Evolutionary conservation across 1,140 invertebrate species (phyloP).

Genomic region (Aricia agestis): DNA sequence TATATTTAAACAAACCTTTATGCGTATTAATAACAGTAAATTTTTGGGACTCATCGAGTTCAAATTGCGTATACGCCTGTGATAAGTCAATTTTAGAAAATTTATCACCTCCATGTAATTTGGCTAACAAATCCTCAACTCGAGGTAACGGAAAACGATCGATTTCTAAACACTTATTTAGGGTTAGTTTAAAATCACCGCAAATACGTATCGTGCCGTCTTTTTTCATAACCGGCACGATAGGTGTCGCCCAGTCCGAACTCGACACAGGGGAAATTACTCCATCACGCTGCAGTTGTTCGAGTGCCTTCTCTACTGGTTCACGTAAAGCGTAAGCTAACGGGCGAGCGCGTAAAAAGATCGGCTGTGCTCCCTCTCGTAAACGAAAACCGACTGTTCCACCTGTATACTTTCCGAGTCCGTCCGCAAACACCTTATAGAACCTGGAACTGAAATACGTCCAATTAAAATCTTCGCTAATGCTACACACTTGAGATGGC

Average conservation of each 20-base stretch:
- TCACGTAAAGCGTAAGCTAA: conserved; percentile 36
- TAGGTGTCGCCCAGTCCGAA: conserved; percentile 36
- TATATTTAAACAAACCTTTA: conserved; percentile 39
- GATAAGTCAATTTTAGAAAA: conserved; percentile 58
- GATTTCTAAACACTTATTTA: conserved; percentile 46
- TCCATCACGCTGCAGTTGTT: conserved; percentile 29
- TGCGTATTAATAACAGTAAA: conserved; percentile 43
- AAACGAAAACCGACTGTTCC: conserved; percentile 27
- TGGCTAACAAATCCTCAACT: conserved; percentile 46
- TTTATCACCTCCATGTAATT: conserved; percentile 36
- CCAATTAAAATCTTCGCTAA: conserved; percentile 16
- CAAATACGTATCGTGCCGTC: conserved; percentile 38
- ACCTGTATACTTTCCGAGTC: conserved; percentile 39
- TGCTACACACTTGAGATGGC: not conserved
- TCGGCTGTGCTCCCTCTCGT: conserved; percentile 27
- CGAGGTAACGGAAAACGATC: conserved; percentile 53
- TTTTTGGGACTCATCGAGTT: conserved; percentile 38
- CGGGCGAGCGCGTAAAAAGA: conserved; percentile 42
- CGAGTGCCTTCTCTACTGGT: conserved; percentile 35
- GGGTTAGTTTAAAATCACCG: conserved; percentile 36
- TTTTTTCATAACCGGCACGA: conserved; percentile 39
- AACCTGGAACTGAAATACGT: conserved; percentile 40
- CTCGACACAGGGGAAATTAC: conserved; percentile 27
- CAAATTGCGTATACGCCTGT: conserved; percentile 55
- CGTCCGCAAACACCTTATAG: conserved; percentile 35